Base-by-base conservation (phyloP, 2,113 vertebrate species). In the Cromileptes altivelis region DNA sequence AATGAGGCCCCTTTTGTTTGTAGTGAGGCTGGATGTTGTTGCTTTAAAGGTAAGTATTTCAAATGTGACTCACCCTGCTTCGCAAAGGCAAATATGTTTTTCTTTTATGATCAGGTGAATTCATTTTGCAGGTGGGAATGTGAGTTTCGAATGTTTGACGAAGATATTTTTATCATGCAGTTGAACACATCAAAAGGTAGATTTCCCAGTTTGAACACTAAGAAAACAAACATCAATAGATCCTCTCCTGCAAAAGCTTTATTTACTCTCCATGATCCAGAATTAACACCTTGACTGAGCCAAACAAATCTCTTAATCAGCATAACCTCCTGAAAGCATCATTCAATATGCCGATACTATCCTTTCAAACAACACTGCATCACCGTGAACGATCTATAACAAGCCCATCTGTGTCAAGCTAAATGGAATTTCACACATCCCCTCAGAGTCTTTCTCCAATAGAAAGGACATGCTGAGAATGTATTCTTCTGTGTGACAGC, bases 381-480 rank as follows among this genome's bases (percentile, higher is more conserved):
- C 53, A 23, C 62, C 62, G 69, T 52, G 50, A 87, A 85, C 77
- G 53, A 89, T 86, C 72, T 30, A 68, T 85, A 89, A 89, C 57
- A 64, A 80, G 56, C 23, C 47, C 65, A 77, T 88, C 65, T 85
- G 75, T 75, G 86, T 75, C 21, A 49, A 80, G 55, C 53, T 74
- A 27, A 89, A 77, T 65, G 64, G 78, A 86, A 85, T 86, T 82
- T 88, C 19, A 37, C 25, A 81, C 75, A 62, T 82, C 58, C n/a
- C 64, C 45, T 71, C 62, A 1, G 37, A 33, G 1, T 80, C 53
- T 67, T 79, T 72, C n/a, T 14, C 53, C 76, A 18, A 80, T 42
- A 64, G 76, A 86, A 87, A 53, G 27, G 2, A 78, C 70, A 75
- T 15, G 18, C 49, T 53, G 52, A 25, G 40, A 85, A 79, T 60